Base-by-base conservation (phyloP, 2,797 vertebrate genomes). In the Sebastes matsubarae region DNA sequence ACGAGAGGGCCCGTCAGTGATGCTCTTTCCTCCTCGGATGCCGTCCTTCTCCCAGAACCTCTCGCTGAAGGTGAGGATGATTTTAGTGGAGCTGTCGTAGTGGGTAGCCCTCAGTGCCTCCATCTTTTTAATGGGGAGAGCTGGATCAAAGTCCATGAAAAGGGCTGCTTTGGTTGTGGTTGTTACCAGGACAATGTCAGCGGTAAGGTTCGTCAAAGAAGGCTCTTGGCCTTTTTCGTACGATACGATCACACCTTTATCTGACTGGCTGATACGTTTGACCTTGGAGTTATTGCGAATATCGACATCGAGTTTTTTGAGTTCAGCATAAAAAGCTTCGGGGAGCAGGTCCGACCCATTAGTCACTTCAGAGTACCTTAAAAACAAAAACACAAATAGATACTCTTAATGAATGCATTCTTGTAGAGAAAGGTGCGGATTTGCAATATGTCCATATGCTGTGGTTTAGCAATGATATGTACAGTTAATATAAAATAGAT, bases 301-400 rank as follows among this genome's bases (percentile, higher is more conserved):
- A n/a, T n/a, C n/a, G n/a, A n/a, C n/a, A n/a, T n/a, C n/a, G n/a
- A n/a, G n/a, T n/a, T n/a, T n/a, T n/a, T n/a, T n/a, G n/a, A n/a
- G n/a, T n/a, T n/a, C n/a, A n/a, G n/a, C n/a, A n/a, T n/a, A n/a
- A n/a, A 97, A 94, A 20, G 91, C 92, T 0, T 57, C 50, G 3
- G 95, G 75, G 12, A 97, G 92, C 0, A 92, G 89, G 77, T 97
- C 95, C 1, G 94, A 92, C 0, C 97, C 96, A 0, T 94, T 96
- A 0, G 64, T 87, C 79, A 97, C 92, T 82, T 58, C 55, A 14
- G 24, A 7, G 24, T 58, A 58, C 3, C 55, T 58, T 14, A 16
- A 27, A 27, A 58, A 1, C 24, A 58, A 16, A 57, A 58, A 25
- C 0, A 57, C 22, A 57, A 25, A 57, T 57, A 57, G 34, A 36